Conservation (phyloP, 2,113 vertebrate species). For the Zosterops hypoxanthus region DNA sequence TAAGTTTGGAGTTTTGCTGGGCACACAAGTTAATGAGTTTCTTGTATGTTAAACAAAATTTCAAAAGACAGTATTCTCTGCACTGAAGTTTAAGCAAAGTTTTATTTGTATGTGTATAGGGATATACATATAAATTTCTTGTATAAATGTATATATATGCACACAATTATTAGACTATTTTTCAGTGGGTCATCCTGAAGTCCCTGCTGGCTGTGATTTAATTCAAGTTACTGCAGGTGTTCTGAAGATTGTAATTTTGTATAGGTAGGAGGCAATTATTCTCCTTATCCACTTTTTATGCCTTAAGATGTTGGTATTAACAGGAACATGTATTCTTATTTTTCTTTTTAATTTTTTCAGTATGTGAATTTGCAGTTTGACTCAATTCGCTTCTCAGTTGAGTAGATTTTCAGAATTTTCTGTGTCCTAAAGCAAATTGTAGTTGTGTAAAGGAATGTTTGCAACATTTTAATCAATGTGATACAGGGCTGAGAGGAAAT, state of each 20-base stretch:
- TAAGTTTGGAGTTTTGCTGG: neutral
- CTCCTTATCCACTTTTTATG: neutral
- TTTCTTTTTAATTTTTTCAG: neutral
- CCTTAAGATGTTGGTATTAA: neutral
- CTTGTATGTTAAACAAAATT: neutral
- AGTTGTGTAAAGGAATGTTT: neutral
- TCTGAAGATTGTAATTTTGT: neutral
- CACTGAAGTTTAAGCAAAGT: neutral
- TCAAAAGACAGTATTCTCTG: neutral
- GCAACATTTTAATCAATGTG: neutral
- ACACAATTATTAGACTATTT: neutral
- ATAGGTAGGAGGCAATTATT: neutral
- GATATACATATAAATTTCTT: neutral
- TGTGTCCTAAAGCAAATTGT: neutral
- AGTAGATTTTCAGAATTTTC: neutral
- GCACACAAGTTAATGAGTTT: neutral
- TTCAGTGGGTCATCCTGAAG: neutral
- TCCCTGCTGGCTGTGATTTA: neutral
- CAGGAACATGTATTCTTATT: neutral
- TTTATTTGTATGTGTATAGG: neutral
- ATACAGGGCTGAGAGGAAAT: neutral
- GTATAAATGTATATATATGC: neutral
- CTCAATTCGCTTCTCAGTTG: neutral
- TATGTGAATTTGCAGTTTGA: neutral
- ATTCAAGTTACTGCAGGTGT: conserved; percentile 8